Percentiles rank a stretch among this genome's conserved stretches.
Conservation (phyloP, 2,888 invertebrate genomes). For the Digitonthophagus gazella region DNA sequence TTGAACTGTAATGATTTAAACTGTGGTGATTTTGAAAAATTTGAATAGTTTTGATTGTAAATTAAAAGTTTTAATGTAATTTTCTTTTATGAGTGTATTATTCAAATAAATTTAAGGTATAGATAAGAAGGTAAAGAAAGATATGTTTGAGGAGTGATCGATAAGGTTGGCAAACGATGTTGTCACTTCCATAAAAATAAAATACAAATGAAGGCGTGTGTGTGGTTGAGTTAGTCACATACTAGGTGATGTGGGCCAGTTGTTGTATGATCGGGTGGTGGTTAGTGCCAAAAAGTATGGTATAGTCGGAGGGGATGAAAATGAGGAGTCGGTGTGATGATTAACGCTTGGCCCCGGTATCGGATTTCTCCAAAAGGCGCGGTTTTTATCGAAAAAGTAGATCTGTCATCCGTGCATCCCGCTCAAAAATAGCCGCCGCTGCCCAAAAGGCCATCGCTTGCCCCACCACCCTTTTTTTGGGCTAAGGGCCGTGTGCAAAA, state of each 20-base stretch:
- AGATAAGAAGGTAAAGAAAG: not conserved
- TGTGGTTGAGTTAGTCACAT: not conserved
- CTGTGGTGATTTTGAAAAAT: too few species aligned
- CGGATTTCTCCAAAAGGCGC: conserved; percentile 49
- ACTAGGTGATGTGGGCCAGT: not conserved
- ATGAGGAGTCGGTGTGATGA: not conserved
- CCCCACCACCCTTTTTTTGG: conserved; percentile 10
- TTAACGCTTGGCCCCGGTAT: conserved; percentile 33
- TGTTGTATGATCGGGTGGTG: not conserved
- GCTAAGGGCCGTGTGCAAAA: conserved; percentile 60
- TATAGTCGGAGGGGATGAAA: not conserved
- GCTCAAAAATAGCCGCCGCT: conserved; percentile 55
- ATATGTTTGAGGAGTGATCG: not conserved
- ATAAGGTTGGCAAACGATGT: not conserved
- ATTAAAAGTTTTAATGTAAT: not conserved
- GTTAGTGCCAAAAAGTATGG: not conserved
- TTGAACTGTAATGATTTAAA: too few species aligned
- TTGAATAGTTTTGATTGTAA: too few species aligned
- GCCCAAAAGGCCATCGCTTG: conserved; percentile 54
- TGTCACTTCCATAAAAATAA: not conserved
- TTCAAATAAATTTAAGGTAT: not conserved
- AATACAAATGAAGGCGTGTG: not conserved
- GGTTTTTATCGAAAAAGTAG: conserved; percentile 48
- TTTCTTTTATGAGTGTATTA: not conserved
- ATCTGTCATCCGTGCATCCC: conserved; percentile 49